These are phyloP conservation scores for Carollia perspicillata DNA, from an alignment of 2,113 vertebrate genomes.

Conservation along the genomic window DNA sequence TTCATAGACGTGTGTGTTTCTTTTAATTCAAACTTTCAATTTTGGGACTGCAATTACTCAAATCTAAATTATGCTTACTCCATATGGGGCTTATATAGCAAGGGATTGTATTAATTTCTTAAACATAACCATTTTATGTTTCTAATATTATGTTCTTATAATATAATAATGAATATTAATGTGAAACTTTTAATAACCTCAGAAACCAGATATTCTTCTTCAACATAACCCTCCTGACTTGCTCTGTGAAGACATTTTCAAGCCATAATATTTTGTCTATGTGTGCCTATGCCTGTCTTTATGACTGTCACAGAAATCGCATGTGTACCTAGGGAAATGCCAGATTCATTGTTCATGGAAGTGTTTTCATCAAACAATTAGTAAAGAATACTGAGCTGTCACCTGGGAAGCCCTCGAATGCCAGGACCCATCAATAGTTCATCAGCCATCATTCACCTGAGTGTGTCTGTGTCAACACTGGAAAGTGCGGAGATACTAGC, in stretches of 20 bases:
- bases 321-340: not conserved
- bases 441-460: not conserved
- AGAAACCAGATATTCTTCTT: not conserved
- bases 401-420: not conserved
- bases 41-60: not conserved
- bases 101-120: not conserved
- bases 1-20: not conserved
- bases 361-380: constrained; percentile 54
- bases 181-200: not conserved
- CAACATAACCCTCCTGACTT: not conserved
- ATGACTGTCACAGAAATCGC: not conserved
- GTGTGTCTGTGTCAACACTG: not conserved
- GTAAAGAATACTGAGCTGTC: constrained; percentile 24
- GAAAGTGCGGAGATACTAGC: not conserved
- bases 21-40: not conserved
- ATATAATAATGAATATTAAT: not conserved
- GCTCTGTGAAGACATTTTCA: not conserved
- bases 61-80: not conserved
- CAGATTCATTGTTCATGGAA: constrained; percentile 48
- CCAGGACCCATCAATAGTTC: constrained; percentile 38
- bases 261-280: not conserved
- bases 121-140: not conserved
- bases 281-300: not conserved
- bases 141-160: not conserved
- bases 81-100: not conserved